Evolutionary conservation across 2,888 invertebrate species (phyloP).

Genomic region (Eulithis testata): DNA sequence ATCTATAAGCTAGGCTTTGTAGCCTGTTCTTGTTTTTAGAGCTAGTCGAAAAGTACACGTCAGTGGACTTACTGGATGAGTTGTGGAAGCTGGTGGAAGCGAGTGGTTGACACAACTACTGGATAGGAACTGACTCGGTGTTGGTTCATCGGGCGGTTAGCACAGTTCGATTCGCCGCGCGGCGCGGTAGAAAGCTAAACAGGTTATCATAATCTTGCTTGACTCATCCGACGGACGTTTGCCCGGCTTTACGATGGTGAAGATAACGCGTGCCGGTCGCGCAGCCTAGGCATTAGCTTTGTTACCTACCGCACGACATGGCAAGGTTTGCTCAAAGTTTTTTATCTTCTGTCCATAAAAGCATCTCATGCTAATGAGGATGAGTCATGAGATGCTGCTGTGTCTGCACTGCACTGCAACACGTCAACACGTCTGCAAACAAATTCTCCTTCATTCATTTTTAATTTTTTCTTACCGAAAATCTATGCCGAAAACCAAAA

Average conservation of each 20-base stretch:
- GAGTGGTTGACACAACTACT: slow-evolving; percentile 54
- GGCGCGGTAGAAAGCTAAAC: slow-evolving; percentile 30
- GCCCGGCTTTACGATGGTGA: slow-evolving; percentile 21
- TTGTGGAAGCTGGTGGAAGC: slow-evolving; percentile 48
- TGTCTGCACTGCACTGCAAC: no score
- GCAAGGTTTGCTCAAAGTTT: background rate
- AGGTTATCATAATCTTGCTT: slow-evolving; percentile 34
- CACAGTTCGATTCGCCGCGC: background rate
- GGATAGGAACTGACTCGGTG: slow-evolving; percentile 56
- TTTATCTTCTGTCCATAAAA: no score
- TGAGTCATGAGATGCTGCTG: no score
- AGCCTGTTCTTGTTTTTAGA: no score
- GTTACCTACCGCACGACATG: background rate
- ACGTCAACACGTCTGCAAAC: no score
- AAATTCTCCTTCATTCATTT: no score
- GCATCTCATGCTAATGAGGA: no score
- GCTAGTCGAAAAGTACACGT: background rate
- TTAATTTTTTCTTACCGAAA: no score
- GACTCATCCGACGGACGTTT: slow-evolving; percentile 20
- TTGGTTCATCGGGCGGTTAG: background rate
- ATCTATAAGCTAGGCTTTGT: no score
- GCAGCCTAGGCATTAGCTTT: no score
- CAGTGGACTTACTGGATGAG: slow-evolving; percentile 54
- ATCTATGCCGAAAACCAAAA: no score
- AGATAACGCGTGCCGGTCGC: background rate